These are phyloP conservation scores for Distichodus sexfasciatus DNA, from an alignment of 2,797 vertebrate genomes.

Conservation along the genomic window DNA sequence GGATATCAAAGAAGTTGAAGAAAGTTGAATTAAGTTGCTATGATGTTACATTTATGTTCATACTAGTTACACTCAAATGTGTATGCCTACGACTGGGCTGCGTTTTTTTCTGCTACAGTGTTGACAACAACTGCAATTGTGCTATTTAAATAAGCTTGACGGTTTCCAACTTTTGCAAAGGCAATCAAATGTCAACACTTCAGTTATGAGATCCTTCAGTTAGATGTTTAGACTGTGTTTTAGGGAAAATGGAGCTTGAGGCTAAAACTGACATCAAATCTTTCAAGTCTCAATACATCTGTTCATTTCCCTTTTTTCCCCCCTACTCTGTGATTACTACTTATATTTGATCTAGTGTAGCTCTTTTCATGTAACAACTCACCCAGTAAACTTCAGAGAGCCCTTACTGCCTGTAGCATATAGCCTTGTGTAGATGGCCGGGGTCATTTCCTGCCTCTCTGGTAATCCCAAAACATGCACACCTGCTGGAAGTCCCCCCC, in stretches of 20 bases:
- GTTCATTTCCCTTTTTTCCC: constrained; percentile 22
- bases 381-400: constrained; percentile 14
- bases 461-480: constrained; percentile 21
- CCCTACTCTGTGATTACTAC: constrained; percentile 8
- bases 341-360: constrained; percentile 1
- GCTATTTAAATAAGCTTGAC: too few relatives aligned
- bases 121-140: too few relatives aligned
- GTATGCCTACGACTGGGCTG: too few relatives aligned
- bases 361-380: constrained; percentile 7
- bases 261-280: background rate
- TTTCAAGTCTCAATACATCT: background rate
- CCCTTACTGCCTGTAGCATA: constrained; percentile 1
- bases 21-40: too few relatives aligned
- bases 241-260: too few relatives aligned
- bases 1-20: too few relatives aligned
- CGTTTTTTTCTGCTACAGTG: too few relatives aligned
- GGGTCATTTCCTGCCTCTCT: constrained; percentile 37
- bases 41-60: too few relatives aligned
- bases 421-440: background rate
- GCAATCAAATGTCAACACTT: too few relatives aligned
- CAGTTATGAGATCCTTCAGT: too few relatives aligned
- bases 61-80: too few relatives aligned
- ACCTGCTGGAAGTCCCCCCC: constrained; percentile 32
- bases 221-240: background rate
- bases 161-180: too few relatives aligned